Base-by-base conservation (phyloP, 1,140 invertebrate species). In the Drosophila nigromelanica region DNA sequence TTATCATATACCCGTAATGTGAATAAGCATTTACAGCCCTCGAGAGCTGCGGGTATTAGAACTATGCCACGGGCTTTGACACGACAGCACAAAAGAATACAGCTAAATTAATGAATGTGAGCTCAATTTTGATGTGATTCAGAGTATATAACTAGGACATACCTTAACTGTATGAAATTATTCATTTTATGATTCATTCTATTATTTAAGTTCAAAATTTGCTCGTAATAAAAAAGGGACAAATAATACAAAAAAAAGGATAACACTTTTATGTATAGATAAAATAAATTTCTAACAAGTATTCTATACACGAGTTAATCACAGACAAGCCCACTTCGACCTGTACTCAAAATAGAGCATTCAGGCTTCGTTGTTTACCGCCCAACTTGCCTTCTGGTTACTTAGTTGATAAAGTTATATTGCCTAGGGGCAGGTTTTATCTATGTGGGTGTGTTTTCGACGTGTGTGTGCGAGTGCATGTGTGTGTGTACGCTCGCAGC, bases 341-440 rank as follows among this genome's bases (percentile, higher is more conserved):
- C 5, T 5, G n/a, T 14, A 8, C n/a, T 15, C n/a, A 2, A 42
- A 42, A 8, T 39, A 72, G 69, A 30, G 62, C 21, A 72, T 67
- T 47, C 15, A 0, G 3, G 3, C 18, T 43, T 59, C 62, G 69
- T 39, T 60, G 1, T 18, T 0, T 7, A 3, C 0, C 1, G n/a
- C 2, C n/a, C 35, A 21, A 12, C 10, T 40, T 40, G n/a, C 11
- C 33, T 10, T 8, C 27, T 15, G 39, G 30, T 47, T 51, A 64
- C 21, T 55, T 63, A 56, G 60, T 48, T 56, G 37, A 60, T 70
- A 86, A 80, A 47, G 61, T 80, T 86, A 80, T 80, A 70, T 52
- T 67, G 78, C 78, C 64, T 37, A 67, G 80, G 81, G 81, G 81
- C 81, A 78, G 81, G 72, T 80, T 82, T 78, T 77, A 74, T 81